Base-by-base conservation (phyloP, 2,797 vertebrate genomes). In the Hephaestus fuliginosus region DNA sequence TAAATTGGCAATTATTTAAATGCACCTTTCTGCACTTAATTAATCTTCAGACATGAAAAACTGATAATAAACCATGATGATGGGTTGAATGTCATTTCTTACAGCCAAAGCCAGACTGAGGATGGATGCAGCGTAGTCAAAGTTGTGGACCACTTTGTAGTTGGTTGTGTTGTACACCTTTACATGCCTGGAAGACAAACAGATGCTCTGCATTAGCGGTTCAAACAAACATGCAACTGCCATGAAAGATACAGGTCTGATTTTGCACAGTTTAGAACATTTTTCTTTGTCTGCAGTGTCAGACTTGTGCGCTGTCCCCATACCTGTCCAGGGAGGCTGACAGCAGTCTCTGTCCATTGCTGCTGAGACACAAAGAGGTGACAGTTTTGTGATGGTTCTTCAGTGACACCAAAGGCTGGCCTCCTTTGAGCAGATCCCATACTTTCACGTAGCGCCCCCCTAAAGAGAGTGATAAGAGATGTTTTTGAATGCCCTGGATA, bases 331-430 rank as follows among this genome's bases (percentile, higher is more conserved):
- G 86, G 20, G 98, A 99, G 30, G 95, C 98, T 11, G 98, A 98
- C 61, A 99, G 91, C 43, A 99, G 91, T 74, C 97, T 96, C 88
- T 98, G 96, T 36, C 97, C 97, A 2, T 95, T 97, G 86, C 96
- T 96, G 93, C 96, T 97, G 76, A 99, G 94, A 92, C 96, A 97
- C 63, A 99, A 93, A 83, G 95, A 96, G 0, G 98, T 99, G 74
- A 99, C 97, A 0, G 98, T 99, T 94, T 99, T 99, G 92, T 99
- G 98, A 84, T 99, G 98, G 93, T 99, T 98, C 93, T 95, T 99
- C 87, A 99, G 92, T 17, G 97, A 99, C 58, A 98, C 97, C 3
- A 99, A 90, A 44, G 97, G 93, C 49, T 98, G 97, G 25, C 98
- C 98, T 2, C 97, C 97, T 95, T 97, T 99, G 0, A 99, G 90